Conservation (phyloP, 2,797 vertebrate genomes). For the Coreius guichenoti region DNA sequence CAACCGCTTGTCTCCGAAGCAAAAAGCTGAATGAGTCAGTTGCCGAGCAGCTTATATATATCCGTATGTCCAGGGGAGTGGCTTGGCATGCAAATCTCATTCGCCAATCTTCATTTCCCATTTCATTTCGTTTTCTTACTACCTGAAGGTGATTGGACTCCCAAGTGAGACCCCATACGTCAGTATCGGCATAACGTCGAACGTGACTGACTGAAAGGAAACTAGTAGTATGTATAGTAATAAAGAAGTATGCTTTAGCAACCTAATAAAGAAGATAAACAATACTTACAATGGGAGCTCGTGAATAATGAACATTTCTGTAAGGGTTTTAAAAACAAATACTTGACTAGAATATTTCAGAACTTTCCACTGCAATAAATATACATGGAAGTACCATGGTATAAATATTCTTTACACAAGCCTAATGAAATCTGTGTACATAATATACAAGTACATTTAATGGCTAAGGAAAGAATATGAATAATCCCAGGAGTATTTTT, state of each 20-base stretch:
- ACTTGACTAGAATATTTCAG: not conserved
- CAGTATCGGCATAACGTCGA: not conserved
- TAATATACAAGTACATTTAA: not conserved
- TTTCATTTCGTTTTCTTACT: not conserved
- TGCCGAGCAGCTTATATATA: not conserved
- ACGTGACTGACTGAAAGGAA: not conserved
- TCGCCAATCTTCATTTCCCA: not conserved
- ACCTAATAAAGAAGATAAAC: not conserved
- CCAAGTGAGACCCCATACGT: not conserved
- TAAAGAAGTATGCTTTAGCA: not conserved
- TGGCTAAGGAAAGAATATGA: conserved; percentile 6
- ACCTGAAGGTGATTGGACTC: not conserved
- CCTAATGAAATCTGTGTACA: conserved; percentile 12
- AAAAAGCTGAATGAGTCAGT: not conserved
- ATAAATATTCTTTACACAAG: not conserved
- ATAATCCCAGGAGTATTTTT: conserved; percentile 14
- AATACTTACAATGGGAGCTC: not conserved
- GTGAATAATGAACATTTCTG: not conserved
- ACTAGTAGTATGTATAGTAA: not conserved
- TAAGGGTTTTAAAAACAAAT: not conserved
- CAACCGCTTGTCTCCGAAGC: not conserved
- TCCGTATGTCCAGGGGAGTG: not conserved
- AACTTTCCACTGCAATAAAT: not conserved
- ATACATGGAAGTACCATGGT: not conserved
- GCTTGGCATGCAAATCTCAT: not conserved